Evolutionary conservation across 2,113 vertebrate species (phyloP).

Genomic region (Menura novaehollandiae): DNA sequence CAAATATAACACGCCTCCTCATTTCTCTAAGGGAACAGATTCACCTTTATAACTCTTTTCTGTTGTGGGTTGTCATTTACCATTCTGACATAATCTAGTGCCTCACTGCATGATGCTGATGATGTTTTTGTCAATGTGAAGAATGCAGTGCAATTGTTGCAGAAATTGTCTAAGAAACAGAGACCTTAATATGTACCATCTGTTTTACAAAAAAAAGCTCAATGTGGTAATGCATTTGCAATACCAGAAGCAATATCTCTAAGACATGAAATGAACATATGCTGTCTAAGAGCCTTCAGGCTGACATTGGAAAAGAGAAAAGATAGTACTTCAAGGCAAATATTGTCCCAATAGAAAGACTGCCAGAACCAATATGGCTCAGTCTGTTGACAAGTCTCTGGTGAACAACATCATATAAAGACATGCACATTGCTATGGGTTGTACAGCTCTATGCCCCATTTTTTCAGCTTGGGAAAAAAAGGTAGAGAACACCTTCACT

Average conservation of each 20-base stretch:
- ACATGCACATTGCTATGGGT: conserved; percentile 82
- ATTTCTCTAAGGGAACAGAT: conserved; percentile 75
- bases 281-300: conserved; percentile 94
- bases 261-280: conserved; percentile 97
- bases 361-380: conserved; percentile 90
- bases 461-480: conserved; percentile 66
- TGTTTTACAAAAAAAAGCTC: conserved; percentile 81
- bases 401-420: conserved; percentile 84
- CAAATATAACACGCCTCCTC: conserved; percentile 22
- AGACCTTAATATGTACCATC: conserved; percentile 90
- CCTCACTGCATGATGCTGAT: conserved; percentile 85
- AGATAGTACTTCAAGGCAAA: conserved; percentile 97
- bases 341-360: conserved; percentile 92
- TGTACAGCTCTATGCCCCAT: conserved; percentile 63
- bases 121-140: conserved; percentile 92
- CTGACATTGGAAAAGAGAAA: conserved; percentile 98
- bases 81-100: conserved; percentile 80
- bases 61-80: conserved; percentile 77
- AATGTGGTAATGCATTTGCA: conserved; percentile 84
- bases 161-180: conserved; percentile 80
- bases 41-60: conserved; percentile 83
- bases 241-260: conserved; percentile 88
- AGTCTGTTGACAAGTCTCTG: conserved; percentile 91
- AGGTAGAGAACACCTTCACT: conserved; percentile 63
- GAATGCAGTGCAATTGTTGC: conserved; percentile 80